These are phyloP conservation scores for Ibycter americanus DNA, from an alignment of 2,797 vertebrate species.

Conservation along the genomic window DNA sequence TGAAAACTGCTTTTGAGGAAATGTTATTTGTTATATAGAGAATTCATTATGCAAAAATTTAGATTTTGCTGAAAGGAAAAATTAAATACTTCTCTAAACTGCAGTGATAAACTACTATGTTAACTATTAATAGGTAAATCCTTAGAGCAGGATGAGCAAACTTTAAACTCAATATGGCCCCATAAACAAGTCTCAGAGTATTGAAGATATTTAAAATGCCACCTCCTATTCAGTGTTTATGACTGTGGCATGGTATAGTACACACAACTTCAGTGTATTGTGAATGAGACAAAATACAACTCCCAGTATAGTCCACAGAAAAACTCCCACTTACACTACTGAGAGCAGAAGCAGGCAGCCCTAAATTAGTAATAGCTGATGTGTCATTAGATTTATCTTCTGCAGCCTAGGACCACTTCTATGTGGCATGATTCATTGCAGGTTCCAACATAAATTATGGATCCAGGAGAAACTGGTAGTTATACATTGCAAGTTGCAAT, in stretches of 20 bases:
- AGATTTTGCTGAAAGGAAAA: neutral
- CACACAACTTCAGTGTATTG: neutral
- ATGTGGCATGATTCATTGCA: conserved; percentile 21
- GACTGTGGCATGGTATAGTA: neutral
- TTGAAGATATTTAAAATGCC: neutral
- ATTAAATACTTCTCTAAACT: neutral
- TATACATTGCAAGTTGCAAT: neutral
- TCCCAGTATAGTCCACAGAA: neutral
- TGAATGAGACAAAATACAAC: neutral
- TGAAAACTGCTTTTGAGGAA: neutral
- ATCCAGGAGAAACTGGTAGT: conserved; percentile 26
- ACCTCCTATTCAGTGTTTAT: neutral
- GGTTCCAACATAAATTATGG: conserved; percentile 49
- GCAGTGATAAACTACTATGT: neutral
- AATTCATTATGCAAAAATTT: neutral
- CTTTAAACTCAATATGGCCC: neutral
- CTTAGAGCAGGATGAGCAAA: neutral
- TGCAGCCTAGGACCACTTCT: conserved; percentile 33
- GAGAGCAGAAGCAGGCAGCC: neutral
- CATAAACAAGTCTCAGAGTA: neutral
- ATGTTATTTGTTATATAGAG: neutral
- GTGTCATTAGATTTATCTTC: conserved; percentile 62
- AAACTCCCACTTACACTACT: neutral
- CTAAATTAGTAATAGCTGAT: conserved; percentile 60
- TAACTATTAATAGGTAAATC: neutral